Base-by-base conservation (phyloP, 2,113 vertebrate genomes). In the Chaetorhynchus papuensis region DNA sequence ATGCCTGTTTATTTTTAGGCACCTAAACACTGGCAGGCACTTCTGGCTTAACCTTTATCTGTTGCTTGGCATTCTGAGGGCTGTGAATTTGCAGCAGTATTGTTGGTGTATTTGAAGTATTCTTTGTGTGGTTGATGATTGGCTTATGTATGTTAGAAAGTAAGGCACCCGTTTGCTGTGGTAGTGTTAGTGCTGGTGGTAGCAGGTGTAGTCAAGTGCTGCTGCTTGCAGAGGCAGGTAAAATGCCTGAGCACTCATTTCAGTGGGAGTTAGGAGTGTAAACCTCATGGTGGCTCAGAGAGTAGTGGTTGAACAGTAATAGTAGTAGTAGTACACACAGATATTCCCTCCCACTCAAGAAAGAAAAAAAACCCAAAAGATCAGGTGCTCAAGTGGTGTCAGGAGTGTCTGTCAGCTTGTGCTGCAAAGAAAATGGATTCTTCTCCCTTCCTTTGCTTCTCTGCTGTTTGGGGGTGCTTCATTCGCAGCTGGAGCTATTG, bases 1-100 rank as follows among this genome's bases (percentile, higher is more conserved):
- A 13, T 86, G 81, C 65, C 89, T 69, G 23, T 71, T 84, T 97
- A 97, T 97, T 97, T 97, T 97, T 97, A 96, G 96, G 44, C 17
- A 44, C n/a, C 66, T 90, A 80, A 97, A 95, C 79, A 50, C 69
- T 92, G 66, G 74, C 96, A 96, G 92, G 85, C 91, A 66, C 82
- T 96, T 95, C 39, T 90, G 94, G 80, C 85, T 96, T 97, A 97
- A 97, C 95, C 94, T 96, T 97, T 97, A 83, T 97, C 88, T 94
- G 45, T 92, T 94, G 83, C 87, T 92, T 96, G 90, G 94, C 82
- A 82, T 93, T 80, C 82, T 76, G 74, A 82, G 54, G 57, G 80
- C 83, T 90, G 82, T 74, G 77, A 61, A 93, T 90, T 84, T 74
- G 76, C 61, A 90, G 72, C 44, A 69, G 77, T 81, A 27, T 61